A percentile compares a stretch with the other conserved stretches of the same genome.
Conservation (phyloP, 2,888 invertebrate genomes). For the Scaptomyza caliginosa region DNA sequence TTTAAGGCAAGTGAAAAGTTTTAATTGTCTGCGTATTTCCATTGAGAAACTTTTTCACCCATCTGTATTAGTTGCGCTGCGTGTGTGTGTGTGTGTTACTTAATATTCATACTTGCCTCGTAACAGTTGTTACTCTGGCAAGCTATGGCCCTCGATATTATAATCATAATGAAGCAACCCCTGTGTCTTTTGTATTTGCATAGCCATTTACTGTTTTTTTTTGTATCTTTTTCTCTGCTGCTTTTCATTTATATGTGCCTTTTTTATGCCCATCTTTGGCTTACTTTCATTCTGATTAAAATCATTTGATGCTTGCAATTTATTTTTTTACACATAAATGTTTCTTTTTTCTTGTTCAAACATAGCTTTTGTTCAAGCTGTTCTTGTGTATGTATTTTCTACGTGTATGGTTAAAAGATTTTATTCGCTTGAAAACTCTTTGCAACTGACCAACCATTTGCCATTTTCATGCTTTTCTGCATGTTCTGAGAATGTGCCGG, state of each 20-base stretch:
- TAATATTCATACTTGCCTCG: conserved; percentile 59
- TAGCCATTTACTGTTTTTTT: conserved; percentile 35
- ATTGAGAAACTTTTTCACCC: conserved; percentile 63
- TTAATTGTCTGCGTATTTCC: conserved; percentile 75
- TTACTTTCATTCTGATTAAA: conserved; percentile 59
- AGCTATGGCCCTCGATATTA: conserved; percentile 53
- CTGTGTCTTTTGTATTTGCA: conserved; percentile 56
- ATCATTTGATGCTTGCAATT: conserved; percentile 60
- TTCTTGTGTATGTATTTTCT: conserved; percentile 12
- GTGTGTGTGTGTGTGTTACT: conserved; percentile 27
- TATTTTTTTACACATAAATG: background rate
- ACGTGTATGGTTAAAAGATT: conserved; percentile 7
- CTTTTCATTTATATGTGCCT: conserved; percentile 11
- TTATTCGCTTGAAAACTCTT: conserved; percentile 1
- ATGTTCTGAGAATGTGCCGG: background rate
- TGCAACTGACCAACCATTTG: conserved; percentile 16
- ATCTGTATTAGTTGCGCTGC: conserved; percentile 10
- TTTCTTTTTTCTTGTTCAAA: background rate
- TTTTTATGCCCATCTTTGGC: conserved; percentile 32
- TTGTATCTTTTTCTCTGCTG: background rate
- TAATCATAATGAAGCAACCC: conserved; percentile 51
- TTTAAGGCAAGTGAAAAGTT: conserved; percentile 71
- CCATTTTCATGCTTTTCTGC: conserved; percentile 28
- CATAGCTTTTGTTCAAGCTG: background rate
- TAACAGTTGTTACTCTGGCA: conserved; percentile 51